phyloP scores from a whole-genome alignment of 2,888 invertebrate species.

The Leptopilina myrica region DNA sequence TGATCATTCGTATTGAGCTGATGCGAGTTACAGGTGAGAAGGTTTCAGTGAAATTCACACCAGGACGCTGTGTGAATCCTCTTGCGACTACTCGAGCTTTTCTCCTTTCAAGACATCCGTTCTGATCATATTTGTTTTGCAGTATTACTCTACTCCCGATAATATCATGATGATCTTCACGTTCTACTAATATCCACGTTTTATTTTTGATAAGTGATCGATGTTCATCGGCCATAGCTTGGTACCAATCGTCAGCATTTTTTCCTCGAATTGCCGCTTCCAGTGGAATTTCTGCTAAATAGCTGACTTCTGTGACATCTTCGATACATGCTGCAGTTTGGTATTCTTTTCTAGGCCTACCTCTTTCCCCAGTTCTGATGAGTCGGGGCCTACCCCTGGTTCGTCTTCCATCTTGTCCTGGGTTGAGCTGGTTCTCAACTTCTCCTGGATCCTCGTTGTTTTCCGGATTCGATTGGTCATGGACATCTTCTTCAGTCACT shows the following conservation, averaged over 20 bases:
- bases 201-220: constrained; percentile 54
- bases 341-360: constrained; percentile 24
- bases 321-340: not conserved
- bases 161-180: constrained; percentile 21
- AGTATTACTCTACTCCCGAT: constrained; percentile 52
- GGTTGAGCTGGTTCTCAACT: too few species aligned
- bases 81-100: constrained; percentile 56
- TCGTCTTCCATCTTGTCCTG: too few species aligned
- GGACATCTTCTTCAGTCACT: not conserved
- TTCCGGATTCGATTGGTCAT: not conserved
- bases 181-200: constrained; percentile 57
- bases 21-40: constrained; percentile 55
- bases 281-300: constrained; percentile 38
- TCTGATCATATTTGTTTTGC: constrained; percentile 50
- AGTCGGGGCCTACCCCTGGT: not conserved
- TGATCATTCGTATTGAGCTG: constrained; percentile 55
- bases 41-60: constrained; percentile 55
- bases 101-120: constrained; percentile 52
- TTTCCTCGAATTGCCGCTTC: constrained; percentile 21
- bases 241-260: constrained; percentile 49
- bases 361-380: not conserved
- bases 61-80: constrained; percentile 54
- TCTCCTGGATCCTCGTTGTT: too few species aligned
- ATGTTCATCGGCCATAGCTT: constrained; percentile 53
- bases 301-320: not conserved